Conservation (phyloP, 2,113 vertebrate species). For the Coregonus clupeaformis region DNA sequence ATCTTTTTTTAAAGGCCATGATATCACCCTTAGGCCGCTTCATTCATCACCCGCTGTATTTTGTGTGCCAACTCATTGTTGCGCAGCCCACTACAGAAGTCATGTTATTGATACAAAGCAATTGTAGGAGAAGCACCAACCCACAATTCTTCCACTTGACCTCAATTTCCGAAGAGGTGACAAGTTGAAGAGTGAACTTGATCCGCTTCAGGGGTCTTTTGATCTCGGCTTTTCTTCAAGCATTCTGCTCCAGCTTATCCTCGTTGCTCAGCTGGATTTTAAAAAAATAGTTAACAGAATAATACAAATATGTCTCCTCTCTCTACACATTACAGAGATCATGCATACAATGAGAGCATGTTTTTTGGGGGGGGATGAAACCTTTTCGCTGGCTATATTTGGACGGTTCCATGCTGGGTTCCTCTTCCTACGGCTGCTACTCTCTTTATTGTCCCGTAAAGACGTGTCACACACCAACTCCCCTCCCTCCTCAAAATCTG, state of each 20-base stretch:
- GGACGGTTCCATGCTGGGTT: constrained; percentile 54
- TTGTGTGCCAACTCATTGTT: neutral
- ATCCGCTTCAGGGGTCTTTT: constrained; percentile 65
- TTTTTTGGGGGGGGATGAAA: constrained; percentile 42
- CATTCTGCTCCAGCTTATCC: constrained; percentile 43
- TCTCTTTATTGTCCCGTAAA: constrained; percentile 31
- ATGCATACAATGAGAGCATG: constrained; percentile 55
- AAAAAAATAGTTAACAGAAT: constrained; percentile 38
- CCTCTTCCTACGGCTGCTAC: constrained; percentile 32
- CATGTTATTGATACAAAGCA: neutral
- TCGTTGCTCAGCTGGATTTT: constrained; percentile 37
- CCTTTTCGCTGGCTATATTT: constrained; percentile 55
- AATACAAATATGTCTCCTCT: constrained; percentile 48
- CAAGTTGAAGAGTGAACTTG: constrained; percentile 1
- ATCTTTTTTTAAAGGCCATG: neutral
- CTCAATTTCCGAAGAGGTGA: neutral
- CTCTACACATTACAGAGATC: constrained; percentile 52
- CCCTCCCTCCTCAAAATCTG: constrained; percentile 29
- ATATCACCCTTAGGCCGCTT: neutral
- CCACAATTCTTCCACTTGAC: neutral
- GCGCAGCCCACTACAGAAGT: neutral
- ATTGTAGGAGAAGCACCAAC: neutral
- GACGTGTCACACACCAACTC: constrained; percentile 27
- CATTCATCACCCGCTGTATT: neutral
- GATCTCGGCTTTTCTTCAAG: constrained; percentile 55